phyloP scores from a whole-genome alignment of 2,113 vertebrate species.

The Anseranas semipalmata region DNA sequence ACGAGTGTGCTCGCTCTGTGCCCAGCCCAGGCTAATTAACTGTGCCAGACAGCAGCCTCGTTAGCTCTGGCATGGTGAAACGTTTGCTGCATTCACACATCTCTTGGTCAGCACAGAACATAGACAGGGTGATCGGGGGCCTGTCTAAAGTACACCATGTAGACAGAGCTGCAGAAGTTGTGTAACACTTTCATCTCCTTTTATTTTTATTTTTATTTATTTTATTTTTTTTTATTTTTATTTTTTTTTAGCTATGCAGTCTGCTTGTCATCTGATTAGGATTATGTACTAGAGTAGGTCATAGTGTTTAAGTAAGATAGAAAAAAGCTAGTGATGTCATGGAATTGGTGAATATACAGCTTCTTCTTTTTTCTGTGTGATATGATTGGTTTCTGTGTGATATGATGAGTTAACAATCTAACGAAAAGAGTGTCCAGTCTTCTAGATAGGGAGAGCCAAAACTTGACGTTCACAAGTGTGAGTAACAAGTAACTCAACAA shows the following conservation, averaged over 20 bases:
- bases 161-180: not conserved
- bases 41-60: fast-evolving
- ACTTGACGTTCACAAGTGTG: not conserved
- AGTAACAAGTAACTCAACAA: not conserved
- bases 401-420: not conserved
- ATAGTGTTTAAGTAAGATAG: not conserved
- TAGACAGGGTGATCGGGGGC: not conserved
- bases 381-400: not conserved
- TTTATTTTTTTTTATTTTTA: not conserved
- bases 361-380: not conserved
- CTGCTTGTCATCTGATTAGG: not conserved
- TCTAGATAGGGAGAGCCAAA: not conserved
- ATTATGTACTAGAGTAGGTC: not conserved
- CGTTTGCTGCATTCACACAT: not conserved
- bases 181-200: not conserved
- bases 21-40: not conserved
- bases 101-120: not conserved
- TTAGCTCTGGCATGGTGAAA: not conserved
- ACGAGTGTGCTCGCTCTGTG: fast-evolving
- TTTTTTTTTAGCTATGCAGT: not conserved
- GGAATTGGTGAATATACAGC: not conserved
- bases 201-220: not conserved
- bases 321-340: not conserved
- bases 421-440: not conserved
- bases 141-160: not conserved